Evolutionary conservation across 2,113 vertebrate species (phyloP).

Genomic region (Cnemophilus loriae): DNA sequence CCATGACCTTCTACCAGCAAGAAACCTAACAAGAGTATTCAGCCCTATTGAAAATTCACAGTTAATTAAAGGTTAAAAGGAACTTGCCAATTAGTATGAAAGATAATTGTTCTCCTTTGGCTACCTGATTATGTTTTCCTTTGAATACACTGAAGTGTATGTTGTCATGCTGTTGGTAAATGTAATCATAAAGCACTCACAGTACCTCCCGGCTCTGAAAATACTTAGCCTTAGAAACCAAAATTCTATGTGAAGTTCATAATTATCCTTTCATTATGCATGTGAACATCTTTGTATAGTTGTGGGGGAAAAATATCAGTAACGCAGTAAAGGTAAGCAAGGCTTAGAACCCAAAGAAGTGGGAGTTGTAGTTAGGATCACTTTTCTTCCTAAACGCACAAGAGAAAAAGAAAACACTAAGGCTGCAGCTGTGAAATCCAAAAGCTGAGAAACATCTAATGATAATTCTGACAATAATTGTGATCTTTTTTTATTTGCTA

Average conservation of each 20-base stretch:
- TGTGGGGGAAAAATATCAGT: neutral
- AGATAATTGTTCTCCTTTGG: constrained; percentile 71
- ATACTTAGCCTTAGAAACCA: constrained; percentile 27
- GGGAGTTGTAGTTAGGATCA: neutral
- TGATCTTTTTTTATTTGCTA: neutral
- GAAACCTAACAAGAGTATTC: constrained; percentile 52
- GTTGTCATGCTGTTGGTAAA: constrained; percentile 51
- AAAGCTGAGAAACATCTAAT: neutral
- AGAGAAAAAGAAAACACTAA: neutral
- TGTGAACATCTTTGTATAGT: neutral
- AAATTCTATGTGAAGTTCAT: constrained; percentile 1
- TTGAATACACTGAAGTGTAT: constrained; percentile 55
- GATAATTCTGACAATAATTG: neutral
- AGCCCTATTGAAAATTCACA: constrained; percentile 67
- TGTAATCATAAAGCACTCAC: constrained; percentile 31
- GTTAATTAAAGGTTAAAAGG: constrained; percentile 76
- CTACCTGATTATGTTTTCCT: constrained; percentile 61
- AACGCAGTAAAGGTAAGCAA: neutral
- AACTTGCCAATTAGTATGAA: constrained; percentile 72
- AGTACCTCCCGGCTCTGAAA: constrained; percentile 35
- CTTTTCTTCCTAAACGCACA: neutral
- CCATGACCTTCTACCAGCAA: constrained; percentile 67
- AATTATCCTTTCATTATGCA: neutral
- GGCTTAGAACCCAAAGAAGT: neutral
- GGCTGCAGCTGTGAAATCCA: neutral